These are phyloP conservation scores for Hemithea aestivaria DNA, from an alignment of 2,888 invertebrate species.

Conservation along the genomic window DNA sequence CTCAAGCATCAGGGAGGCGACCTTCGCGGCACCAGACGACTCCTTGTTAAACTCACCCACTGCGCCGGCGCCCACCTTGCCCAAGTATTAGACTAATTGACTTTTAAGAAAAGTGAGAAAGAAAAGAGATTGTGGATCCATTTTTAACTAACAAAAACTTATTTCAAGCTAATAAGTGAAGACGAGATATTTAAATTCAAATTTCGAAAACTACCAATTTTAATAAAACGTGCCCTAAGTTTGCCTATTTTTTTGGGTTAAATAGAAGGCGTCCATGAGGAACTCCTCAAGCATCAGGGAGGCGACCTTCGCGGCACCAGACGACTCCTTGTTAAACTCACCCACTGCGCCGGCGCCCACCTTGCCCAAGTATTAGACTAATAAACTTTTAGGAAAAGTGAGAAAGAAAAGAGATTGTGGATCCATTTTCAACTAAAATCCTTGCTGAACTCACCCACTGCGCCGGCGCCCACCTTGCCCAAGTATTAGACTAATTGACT, in stretches of 20 bases:
- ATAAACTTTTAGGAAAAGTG: no score
- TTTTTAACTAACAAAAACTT: no score
- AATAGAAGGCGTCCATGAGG: slow-evolving; percentile 70
- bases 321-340: slow-evolving; percentile 57
- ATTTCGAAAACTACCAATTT: no score
- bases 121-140: no score
- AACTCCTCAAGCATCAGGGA: slow-evolving; percentile 58
- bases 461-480: slow-evolving; percentile 62
- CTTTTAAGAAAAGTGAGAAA: no score
- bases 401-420: no score
- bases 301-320: slow-evolving; percentile 54
- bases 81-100: slow-evolving; percentile 53
- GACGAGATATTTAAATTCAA: no score
- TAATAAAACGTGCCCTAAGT: no score
- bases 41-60: slow-evolving; percentile 56
- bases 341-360: slow-evolving; percentile 64
- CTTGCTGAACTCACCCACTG: slow-evolving; percentile 55
- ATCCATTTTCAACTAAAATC: no score
- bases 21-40: slow-evolving; percentile 63
- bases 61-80: slow-evolving; percentile 62
- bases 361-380: slow-evolving; percentile 62
- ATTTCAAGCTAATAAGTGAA: no score
- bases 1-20: slow-evolving; percentile 49
- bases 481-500: slow-evolving; percentile 49
- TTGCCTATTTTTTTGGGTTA: no score